Percentiles rank a stretch among this genome's conserved stretches.
Conservation (phyloP, 2,888 invertebrate species). For the Zele albiditarsus region DNA sequence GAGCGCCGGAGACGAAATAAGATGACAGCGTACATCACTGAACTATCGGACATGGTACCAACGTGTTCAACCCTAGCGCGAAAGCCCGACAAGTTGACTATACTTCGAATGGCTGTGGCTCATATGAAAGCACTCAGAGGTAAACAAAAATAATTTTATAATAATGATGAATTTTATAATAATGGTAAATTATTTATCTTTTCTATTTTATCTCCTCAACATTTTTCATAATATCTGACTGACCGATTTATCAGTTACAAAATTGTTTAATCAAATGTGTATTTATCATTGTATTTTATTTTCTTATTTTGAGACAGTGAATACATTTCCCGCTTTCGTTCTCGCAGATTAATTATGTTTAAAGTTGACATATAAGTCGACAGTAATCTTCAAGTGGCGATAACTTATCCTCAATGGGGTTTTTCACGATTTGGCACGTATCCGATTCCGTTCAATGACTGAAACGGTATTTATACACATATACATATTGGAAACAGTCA, state of each 20-base stretch:
- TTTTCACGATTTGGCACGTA: slow-evolving; percentile 51
- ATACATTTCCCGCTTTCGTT: background rate
- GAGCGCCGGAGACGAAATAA: slow-evolving; percentile 98
- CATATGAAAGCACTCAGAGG: slow-evolving; percentile 99
- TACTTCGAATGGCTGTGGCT: slow-evolving; percentile 98
- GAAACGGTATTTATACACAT: slow-evolving; percentile 1
- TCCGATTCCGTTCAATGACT: slow-evolving; percentile 32
- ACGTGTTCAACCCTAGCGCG: slow-evolving; percentile 98
- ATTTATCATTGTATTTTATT: too few species aligned
- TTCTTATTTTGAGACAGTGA: background rate
- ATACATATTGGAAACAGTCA: background rate
- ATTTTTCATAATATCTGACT: too few species aligned
- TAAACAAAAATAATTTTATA: slow-evolving; percentile 70
- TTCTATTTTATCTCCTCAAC: background rate
- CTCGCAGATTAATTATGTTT: background rate
- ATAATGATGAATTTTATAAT: slow-evolving; percentile 1
- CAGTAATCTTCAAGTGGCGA: slow-evolving; percentile 36
- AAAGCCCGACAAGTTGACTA: slow-evolving; percentile 99
- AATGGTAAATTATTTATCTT: background rate
- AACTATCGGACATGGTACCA: slow-evolving; percentile 99
- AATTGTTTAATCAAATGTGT: too few species aligned
- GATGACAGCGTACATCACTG: slow-evolving; percentile 99
- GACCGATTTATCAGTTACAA: too few species aligned
- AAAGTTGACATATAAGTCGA: slow-evolving; percentile 23
- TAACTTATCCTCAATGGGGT: slow-evolving; percentile 39